Percentiles rank a stretch among this genome's conserved stretches.
phyloP scores from a whole-genome alignment of 2,797 vertebrate species.

The Dermochelys coriacea region DNA sequence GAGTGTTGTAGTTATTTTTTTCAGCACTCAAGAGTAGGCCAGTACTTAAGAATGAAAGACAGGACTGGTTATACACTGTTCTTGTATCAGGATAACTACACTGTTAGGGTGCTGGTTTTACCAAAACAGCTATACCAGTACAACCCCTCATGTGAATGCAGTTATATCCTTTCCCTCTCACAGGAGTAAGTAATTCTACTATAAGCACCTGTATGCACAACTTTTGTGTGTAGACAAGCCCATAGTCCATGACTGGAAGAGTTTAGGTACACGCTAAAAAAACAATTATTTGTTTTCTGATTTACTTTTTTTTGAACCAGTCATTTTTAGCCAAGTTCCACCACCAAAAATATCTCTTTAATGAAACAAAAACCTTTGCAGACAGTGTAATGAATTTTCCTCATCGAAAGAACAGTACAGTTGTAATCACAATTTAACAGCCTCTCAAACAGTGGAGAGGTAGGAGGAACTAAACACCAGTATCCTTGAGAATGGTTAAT shows the following conservation, averaged over 20 bases:
- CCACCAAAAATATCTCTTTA: slow-evolving; percentile 7
- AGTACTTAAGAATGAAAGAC: neutral
- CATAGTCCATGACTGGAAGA: neutral
- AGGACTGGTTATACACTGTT: neutral
- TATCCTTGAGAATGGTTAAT: neutral
- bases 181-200: neutral
- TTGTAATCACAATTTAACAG: slow-evolving; percentile 3
- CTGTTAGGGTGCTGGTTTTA: neutral
- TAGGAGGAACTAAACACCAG: neutral
- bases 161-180: neutral
- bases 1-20: neutral
- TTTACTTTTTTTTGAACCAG: neutral
- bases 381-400: neutral
- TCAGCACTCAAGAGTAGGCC: neutral
- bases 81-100: neutral
- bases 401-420: neutral
- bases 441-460: neutral
- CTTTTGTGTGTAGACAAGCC: neutral
- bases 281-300: neutral
- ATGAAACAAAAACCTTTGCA: slow-evolving; percentile 6
- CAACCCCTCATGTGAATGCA: neutral
- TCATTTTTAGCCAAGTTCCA: slow-evolving; percentile 1
- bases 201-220: neutral
- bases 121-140: neutral
- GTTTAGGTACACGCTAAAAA: neutral